phyloP scores from a whole-genome alignment of 2,797 vertebrate genomes.

The Picus viridis region DNA sequence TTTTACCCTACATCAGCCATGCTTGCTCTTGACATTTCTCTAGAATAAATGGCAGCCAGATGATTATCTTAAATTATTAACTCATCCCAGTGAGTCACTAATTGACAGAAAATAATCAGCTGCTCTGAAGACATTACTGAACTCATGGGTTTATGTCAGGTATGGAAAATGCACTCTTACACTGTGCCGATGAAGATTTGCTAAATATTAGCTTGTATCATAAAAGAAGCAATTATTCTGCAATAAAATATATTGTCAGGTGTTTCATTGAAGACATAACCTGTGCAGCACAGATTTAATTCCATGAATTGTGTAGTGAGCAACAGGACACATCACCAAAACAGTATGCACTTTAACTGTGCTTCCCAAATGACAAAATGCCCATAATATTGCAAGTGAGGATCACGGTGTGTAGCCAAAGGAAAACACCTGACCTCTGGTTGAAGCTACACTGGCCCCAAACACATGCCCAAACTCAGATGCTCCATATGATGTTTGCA shows the following conservation, averaged over 20 bases:
- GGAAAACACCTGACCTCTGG: neutral
- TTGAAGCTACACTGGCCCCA: neutral
- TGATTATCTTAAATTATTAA: slow-evolving; percentile 27
- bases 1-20: neutral
- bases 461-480: neutral
- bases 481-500: neutral
- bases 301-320: neutral
- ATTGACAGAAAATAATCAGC: neutral
- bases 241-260: neutral
- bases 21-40: neutral
- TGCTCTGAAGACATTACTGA: neutral
- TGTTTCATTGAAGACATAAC: neutral
- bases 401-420: neutral
- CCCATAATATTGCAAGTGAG: neutral
- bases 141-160: neutral
- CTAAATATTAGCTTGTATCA: neutral
- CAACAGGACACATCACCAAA: neutral
- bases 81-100: neutral
- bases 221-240: neutral
- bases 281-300: neutral
- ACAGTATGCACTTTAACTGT: neutral
- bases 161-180: neutral
- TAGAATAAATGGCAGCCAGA: neutral
- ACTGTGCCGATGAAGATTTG: neutral
- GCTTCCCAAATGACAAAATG: neutral